Base-by-base conservation (phyloP, 2,113 vertebrate genomes). In the Myiagra hebetior region DNA sequence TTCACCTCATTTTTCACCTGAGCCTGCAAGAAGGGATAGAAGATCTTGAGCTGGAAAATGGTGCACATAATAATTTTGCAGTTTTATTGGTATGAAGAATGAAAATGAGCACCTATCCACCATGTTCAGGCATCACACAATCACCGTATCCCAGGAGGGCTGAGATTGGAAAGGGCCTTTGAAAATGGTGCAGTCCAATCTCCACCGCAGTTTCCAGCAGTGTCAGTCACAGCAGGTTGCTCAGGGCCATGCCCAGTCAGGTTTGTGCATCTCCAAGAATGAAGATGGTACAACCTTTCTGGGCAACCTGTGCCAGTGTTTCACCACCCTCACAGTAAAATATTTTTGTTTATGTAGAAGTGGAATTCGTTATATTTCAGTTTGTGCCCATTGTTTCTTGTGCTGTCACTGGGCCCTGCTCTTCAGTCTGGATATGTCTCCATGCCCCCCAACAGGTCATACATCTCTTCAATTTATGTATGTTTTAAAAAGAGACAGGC, bases 141-240 rank as follows among this genome's bases (percentile, higher is more conserved):
- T 55, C 59, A 74, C 15, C 0, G 0, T 53, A 30, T 68, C 28
- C 6, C 33, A 27, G 33, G 75, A 59, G 5, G 26, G 19, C 35
- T 68, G 52, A 39, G 28, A 21, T 5, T 52, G 69, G 68, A 28
- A 50, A 49, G 8, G 13, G 19, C 13, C 4, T 89, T 52, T 74
- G 33, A 28, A 59, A 65, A 28, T 16, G 22, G 15, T 20, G 19
- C 44, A 67, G 60, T 42, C 22, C 44, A 33, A 16, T 12, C 18
- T 64, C 37, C 11, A 19, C 4, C 49, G 22, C 23, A 35, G 44
- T 37, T 39, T 13, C n/a, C 39, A 67, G 28, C 23, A 46, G 7
- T 19, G 15, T 67, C 28, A 67, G 13, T 42, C 23, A 22, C 10
- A 52, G 37, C 28, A 27, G 27, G 6, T 20, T 57, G 44, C 27